These are phyloP conservation scores for Melanotaenia duboulayi DNA, from an alignment of 2,113 vertebrate species.

Conservation along the genomic window DNA sequence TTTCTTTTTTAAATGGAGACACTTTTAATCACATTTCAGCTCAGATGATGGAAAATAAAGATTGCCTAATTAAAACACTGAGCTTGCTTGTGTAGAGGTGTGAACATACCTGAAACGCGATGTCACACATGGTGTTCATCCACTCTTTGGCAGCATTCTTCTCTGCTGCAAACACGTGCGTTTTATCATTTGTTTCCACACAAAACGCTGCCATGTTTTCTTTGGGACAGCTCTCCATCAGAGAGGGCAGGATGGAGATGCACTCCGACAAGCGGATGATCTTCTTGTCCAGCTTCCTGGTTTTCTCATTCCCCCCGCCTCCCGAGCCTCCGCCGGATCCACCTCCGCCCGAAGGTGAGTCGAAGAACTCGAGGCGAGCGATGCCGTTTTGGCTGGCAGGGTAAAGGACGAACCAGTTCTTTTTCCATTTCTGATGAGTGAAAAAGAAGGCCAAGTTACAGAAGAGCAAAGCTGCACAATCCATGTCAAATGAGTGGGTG, in stretches of 20 bases:
- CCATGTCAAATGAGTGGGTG: neutral
- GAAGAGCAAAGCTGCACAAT: neutral
- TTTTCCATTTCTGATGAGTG: conserved; percentile 91
- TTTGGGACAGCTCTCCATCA: conserved; percentile 88
- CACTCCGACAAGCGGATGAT: conserved; percentile 94
- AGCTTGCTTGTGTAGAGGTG: neutral
- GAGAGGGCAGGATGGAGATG: conserved; percentile 88
- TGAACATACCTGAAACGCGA: conserved; percentile 90
- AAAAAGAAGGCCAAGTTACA: conserved; percentile 2
- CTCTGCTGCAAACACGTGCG: conserved; percentile 89
- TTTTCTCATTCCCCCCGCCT: conserved; percentile 84
- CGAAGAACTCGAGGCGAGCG: conserved; percentile 94
- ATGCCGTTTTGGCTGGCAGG: conserved; percentile 94
- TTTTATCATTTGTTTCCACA: conserved; percentile 93
- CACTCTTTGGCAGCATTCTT: conserved; percentile 84
- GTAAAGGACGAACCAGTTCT: conserved; percentile 94
- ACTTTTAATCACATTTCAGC: neutral
- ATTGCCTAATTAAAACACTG: neutral
- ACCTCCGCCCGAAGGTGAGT: conserved; percentile 72
- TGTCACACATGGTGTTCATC: conserved; percentile 93
- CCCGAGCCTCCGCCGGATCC: conserved; percentile 80
- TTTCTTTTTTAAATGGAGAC: neutral
- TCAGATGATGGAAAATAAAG: neutral
- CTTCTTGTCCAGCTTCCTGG: conserved; percentile 90
- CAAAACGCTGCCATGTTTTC: conserved; percentile 89